Conservation (phyloP, 2,888 invertebrate genomes). For the Scrobipalpa costella region DNA sequence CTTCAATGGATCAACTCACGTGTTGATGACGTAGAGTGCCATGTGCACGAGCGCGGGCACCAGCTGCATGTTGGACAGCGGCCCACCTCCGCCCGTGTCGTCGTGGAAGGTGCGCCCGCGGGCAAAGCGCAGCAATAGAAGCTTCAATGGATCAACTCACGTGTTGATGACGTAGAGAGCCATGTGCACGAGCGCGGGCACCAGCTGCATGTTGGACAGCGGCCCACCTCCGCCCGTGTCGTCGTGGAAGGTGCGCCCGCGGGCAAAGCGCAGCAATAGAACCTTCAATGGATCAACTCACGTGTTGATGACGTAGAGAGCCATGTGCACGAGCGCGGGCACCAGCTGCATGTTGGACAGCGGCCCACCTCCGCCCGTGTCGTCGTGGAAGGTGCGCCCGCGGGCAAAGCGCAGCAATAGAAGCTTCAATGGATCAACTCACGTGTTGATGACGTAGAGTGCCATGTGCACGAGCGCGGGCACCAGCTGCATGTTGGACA, state of each 20-base stretch:
- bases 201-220: conserved; percentile 97
- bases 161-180: conserved; percentile 96
- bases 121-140: conserved; percentile 93
- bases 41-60: conserved; percentile 96
- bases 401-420: conserved; percentile 94
- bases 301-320: conserved; percentile 96
- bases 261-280: conserved; percentile 93
- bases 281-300: no score
- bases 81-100: conserved; percentile 98
- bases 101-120: conserved; percentile 98
- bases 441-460: conserved; percentile 95
- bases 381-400: conserved; percentile 98
- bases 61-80: conserved; percentile 98
- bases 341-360: conserved; percentile 98
- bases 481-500: conserved; percentile 98
- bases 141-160: no score
- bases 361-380: conserved; percentile 97
- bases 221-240: conserved; percentile 98
- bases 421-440: no score
- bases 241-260: conserved; percentile 97
- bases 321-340: conserved; percentile 96
- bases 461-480: conserved; percentile 97
- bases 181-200: conserved; percentile 96
- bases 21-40: conserved; percentile 96
- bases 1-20: no score